Evolutionary conservation across 30 jellyfish, hydroid and myxozoan genomes (phyloP).

Genomic region (Phacellophora camtschatica): DNA sequence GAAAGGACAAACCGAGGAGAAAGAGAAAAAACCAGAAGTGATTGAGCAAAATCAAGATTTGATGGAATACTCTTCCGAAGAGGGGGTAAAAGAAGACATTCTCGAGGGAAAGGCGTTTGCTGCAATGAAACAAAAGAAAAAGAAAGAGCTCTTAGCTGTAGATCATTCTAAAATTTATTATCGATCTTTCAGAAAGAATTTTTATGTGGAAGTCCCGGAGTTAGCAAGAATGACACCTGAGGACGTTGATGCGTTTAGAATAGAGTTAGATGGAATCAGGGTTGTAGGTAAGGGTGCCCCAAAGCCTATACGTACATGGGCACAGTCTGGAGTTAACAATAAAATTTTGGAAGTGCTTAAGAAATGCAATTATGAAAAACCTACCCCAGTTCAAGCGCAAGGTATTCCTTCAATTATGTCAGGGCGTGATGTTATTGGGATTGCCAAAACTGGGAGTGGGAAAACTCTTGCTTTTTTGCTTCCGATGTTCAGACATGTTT

Average conservation of each 20-base stretch:
- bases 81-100: constrained; percentile 70
- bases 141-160: constrained; percentile 84
- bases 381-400: constrained; percentile 99
- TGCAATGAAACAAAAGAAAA: constrained; percentile 73
- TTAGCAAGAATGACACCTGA: constrained; percentile 86
- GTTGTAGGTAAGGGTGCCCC: constrained; percentile 96
- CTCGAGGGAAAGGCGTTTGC: constrained; percentile 78
- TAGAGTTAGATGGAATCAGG: constrained; percentile 76
- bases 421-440: constrained; percentile 99
- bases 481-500: constrained; percentile 98
- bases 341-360: constrained; percentile 81
- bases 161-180: constrained; percentile 95
- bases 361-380: constrained; percentile 83
- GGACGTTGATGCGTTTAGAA: constrained; percentile 86
- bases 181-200: constrained; percentile 77
- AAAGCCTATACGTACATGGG: constrained; percentile 97
- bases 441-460: constrained; percentile 99
- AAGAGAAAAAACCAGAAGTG: constrained; percentile 79
- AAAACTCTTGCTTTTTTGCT: constrained; percentile 93
- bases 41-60: constrained; percentile 97
- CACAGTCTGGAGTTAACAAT: constrained; percentile 87
- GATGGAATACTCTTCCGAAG: constrained; percentile 97
- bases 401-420: constrained; percentile 99
- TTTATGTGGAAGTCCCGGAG: constrained; percentile 99
- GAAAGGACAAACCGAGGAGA: constrained; percentile 27